These are phyloP conservation scores for Drosophila ogumai DNA, from an alignment of 1,140 invertebrate species.

Conservation along the genomic window DNA sequence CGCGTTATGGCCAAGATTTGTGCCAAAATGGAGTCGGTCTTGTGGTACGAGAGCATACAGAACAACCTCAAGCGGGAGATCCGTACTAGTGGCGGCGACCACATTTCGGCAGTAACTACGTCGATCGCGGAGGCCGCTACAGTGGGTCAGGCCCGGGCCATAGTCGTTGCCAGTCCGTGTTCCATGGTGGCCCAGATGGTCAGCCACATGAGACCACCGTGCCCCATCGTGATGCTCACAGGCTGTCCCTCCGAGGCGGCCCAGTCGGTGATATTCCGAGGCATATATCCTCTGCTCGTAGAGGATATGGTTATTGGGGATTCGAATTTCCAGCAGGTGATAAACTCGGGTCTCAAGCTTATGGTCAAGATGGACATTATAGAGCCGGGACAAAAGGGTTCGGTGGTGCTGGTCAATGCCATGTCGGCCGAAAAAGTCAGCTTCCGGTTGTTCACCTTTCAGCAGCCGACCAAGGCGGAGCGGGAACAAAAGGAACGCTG, in stretches of 20 bases:
- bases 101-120: slow-evolving; percentile 46
- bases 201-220: slow-evolving; percentile 54
- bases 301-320: slow-evolving; percentile 48
- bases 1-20: slow-evolving; percentile 58
- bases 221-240: slow-evolving; percentile 56
- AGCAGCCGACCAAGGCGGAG: slow-evolving; percentile 20
- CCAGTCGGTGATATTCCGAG: slow-evolving; percentile 46
- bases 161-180: slow-evolving; percentile 54
- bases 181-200: slow-evolving; percentile 43
- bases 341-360: slow-evolving; percentile 32
- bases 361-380: slow-evolving; percentile 42
- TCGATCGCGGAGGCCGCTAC: slow-evolving; percentile 50
- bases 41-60: slow-evolving; percentile 64
- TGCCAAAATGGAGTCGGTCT: slow-evolving; percentile 53
- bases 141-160: slow-evolving; percentile 40
- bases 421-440: slow-evolving; percentile 47
- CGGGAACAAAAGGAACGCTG: slow-evolving; percentile 7
- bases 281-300: slow-evolving; percentile 51
- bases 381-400: slow-evolving; percentile 6
- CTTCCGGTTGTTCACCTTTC: slow-evolving; percentile 39
- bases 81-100: slow-evolving; percentile 11
- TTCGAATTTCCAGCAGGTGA: slow-evolving; percentile 32
- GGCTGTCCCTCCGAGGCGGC: slow-evolving; percentile 25
- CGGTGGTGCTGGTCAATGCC: slow-evolving; percentile 56
- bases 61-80: slow-evolving; percentile 39